phyloP scores from a whole-genome alignment of 2,888 invertebrate species.

The Hylaea fasciaria region DNA sequence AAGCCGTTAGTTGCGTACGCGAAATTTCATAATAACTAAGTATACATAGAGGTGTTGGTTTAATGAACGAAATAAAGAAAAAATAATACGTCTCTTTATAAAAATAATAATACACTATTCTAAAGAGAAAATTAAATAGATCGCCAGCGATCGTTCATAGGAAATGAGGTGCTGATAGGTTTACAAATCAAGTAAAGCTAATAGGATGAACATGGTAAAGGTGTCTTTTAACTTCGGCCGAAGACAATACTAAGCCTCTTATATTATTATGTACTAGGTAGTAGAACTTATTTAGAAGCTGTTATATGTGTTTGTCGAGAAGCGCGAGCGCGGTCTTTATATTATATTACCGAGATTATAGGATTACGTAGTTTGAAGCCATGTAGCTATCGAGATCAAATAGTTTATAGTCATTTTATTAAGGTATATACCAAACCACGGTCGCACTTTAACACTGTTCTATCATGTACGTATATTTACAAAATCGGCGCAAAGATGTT shows the following conservation, averaged over 20 bases:
- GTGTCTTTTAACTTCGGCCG: conserved; percentile 60
- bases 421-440: conserved; percentile 26
- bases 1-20: conserved; percentile 80
- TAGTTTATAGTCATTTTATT: not conserved
- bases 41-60: conserved; percentile 39
- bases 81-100: conserved; percentile 68
- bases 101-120: conserved; percentile 73
- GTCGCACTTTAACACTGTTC: conserved; percentile 32
- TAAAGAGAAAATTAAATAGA: conserved; percentile 79
- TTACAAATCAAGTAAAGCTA: conserved; percentile 67
- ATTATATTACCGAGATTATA: not conserved
- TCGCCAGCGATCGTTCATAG: conserved; percentile 81
- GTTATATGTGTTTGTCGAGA: not conserved
- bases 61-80: conserved; percentile 68
- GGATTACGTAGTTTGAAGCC: conserved; percentile 5
- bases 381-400: not conserved
- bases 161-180: conserved; percentile 80
- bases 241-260: conserved; percentile 40
- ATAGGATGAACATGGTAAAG: conserved; percentile 61
- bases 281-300: conserved; percentile 10
- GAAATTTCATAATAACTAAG: conserved; percentile 69
- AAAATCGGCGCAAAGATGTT: conserved; percentile 31
- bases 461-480: conserved; percentile 36
- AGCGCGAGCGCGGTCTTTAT: conserved; percentile 20
- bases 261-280: not conserved